Base-by-base conservation (phyloP, 2,113 vertebrate genomes). In the Apus apus region DNA sequence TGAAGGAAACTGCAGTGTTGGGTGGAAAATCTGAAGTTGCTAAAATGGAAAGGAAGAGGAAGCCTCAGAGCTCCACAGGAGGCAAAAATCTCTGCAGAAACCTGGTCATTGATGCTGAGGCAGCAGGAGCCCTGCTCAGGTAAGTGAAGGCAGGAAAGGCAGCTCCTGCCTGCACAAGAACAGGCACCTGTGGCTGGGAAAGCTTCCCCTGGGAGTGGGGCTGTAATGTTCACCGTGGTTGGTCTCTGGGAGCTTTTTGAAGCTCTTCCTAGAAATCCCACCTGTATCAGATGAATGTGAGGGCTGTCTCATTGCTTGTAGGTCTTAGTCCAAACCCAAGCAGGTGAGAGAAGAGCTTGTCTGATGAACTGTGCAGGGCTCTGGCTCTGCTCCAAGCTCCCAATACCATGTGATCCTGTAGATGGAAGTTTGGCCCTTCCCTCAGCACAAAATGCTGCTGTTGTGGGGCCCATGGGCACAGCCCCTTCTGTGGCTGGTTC, bases 401-500 rank as follows among this genome's bases (percentile, higher is more conserved):
- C 0, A 11, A 15, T 3, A 1, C 53, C 40, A 13, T 4, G 34
- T 9, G 75, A 40, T 65, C 21, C 64, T 3, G 0, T 1, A 23
- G 38, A 2, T 13, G 27, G 32, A 26, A 0, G 2, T 20, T 70
- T 30, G 17, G 62, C 25, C 16, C 27, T 70, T 51, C 50, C 30
- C 15, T 0, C 1, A 13, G 43, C 17, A 6, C 0, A 0, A 11
- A 27, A 13, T 34, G 72, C 51, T 60, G 29, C 26, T 2, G 0
- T 23, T 10, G 17, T 20, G 6, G 29, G 29, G 25, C 34, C 46
- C 17, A 0, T 16, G 45, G 40, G 21, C 21, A 20, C 9, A 5
- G 45, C 40, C 23, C 23, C 36, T 45, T 27, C 43, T 9, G 36
- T 38, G 8, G 21, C 21, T 19, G 51, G 7, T 54, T 0, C 2